Percentiles rank a stretch among this genome's conserved stretches.
phyloP scores from a whole-genome alignment of 2,797 vertebrate species.

The Oceanodroma leucorhoa region DNA sequence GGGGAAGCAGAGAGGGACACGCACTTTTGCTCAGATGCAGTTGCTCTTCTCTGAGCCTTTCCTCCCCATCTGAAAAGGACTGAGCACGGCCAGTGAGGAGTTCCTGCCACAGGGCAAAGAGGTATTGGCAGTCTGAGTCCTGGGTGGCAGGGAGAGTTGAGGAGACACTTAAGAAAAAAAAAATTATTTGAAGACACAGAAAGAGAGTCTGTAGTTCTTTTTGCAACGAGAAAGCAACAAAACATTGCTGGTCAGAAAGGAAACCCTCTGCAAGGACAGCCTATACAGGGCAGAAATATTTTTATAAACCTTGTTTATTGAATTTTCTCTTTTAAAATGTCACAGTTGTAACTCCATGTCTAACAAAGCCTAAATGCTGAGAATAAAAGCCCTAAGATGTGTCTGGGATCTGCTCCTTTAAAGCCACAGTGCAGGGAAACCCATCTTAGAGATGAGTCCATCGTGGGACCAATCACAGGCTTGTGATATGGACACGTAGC shows the following conservation, averaged over 20 bases:
- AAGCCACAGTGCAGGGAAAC: background rate
- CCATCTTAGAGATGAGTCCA: background rate
- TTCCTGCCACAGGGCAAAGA: background rate
- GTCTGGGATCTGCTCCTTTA: background rate
- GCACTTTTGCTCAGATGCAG: fast-evolving
- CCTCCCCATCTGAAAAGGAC: background rate
- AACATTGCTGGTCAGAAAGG: background rate
- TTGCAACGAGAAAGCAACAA: background rate
- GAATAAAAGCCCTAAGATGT: background rate
- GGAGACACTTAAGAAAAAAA: background rate
- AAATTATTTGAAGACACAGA: background rate
- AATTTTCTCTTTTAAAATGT: background rate
- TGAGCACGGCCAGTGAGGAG: background rate
- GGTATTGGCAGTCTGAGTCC: background rate
- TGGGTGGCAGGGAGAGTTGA: background rate
- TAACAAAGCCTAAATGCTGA: background rate
- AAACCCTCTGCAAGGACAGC: background rate
- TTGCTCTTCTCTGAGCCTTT: background rate
- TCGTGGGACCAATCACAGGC: background rate
- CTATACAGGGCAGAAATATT: background rate
- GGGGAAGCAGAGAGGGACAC: background rate
- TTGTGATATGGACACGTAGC: fast-evolving
- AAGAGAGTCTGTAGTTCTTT: background rate
- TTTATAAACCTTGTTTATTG: background rate
- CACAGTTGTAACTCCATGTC: background rate